These are phyloP conservation scores for Aleiodes testaceus DNA, from an alignment of 2,888 invertebrate genomes.

Conservation along the genomic window DNA sequence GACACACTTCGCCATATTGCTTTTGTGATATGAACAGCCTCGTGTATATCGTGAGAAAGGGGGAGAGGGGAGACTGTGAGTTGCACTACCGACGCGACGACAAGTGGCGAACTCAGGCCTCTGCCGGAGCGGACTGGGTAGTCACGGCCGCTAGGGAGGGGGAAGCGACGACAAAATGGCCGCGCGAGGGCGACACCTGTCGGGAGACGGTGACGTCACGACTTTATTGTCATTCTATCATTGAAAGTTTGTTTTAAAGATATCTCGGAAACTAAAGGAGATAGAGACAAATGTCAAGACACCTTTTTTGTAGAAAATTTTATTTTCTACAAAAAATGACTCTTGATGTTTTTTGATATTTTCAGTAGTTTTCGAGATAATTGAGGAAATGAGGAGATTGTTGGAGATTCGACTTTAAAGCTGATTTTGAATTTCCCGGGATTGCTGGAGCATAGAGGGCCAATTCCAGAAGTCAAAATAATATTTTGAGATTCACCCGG, in stretches of 20 bases:
- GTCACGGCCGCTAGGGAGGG: neutral
- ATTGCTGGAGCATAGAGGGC: constrained; percentile 1
- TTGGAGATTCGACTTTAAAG: neutral
- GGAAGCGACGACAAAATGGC: neutral
- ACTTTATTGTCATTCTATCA: too few species aligned
- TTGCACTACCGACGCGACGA: too few species aligned
- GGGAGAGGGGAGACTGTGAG: too few species aligned
- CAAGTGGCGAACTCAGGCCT: constrained; percentile 36
- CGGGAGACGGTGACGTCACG: neutral
- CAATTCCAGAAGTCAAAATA: too few species aligned
- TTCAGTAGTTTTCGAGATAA: too few species aligned
- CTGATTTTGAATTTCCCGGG: constrained; percentile 31
- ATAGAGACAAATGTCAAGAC: too few species aligned
- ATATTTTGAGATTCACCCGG: too few species aligned
- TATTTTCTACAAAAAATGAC: neutral
- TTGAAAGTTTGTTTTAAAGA: too few species aligned
- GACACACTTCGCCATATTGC: constrained; percentile 81
- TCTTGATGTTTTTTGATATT: neutral
- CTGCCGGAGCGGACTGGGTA: constrained; percentile 45
- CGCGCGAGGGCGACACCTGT: neutral
- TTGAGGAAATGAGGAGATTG: too few species aligned
- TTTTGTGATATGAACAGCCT: constrained; percentile 59
- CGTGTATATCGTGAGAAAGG: neutral
- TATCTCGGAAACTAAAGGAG: too few species aligned
- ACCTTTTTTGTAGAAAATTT: neutral